phyloP scores from a whole-genome alignment of 1,140 invertebrate genomes.

The Mizuhopecten yessoensis region DNA sequence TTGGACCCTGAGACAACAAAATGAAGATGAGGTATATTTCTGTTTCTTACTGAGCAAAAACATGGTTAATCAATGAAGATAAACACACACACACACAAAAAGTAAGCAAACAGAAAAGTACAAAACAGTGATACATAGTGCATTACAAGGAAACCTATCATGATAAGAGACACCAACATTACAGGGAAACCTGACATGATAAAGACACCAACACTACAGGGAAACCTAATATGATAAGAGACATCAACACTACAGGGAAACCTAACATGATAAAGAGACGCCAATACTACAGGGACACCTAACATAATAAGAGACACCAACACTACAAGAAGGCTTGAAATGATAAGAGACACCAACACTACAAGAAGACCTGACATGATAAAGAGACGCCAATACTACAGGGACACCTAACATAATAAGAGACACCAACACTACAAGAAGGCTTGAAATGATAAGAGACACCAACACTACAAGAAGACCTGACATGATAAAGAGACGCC shows the following conservation, averaged over 20 bases:
- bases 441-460: background rate
- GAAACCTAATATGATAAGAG: slow-evolving; percentile 90
- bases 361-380: background rate
- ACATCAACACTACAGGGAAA: slow-evolving; percentile 88
- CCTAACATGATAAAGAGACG: slow-evolving; percentile 92
- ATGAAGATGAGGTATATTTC: slow-evolving; percentile 51
- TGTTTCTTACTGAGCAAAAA: no score
- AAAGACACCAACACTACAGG: slow-evolving; percentile 89
- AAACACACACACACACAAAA: no score
- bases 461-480: background rate
- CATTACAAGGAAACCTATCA: slow-evolving; percentile 62
- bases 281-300: slow-evolving; percentile 86
- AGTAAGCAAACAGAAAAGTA: no score
- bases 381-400: background rate
- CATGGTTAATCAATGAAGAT: no score
- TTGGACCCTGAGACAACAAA: slow-evolving; percentile 87
- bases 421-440: background rate
- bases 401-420: background rate
- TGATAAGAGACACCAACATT: background rate
- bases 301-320: slow-evolving; percentile 92
- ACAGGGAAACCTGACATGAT: slow-evolving; percentile 87
- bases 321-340: background rate
- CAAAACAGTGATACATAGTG: no score
- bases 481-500: background rate
- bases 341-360: background rate